These are phyloP conservation scores for Eonycteris spelaea DNA, from an alignment of 2,113 vertebrate species.

Conservation along the genomic window DNA sequence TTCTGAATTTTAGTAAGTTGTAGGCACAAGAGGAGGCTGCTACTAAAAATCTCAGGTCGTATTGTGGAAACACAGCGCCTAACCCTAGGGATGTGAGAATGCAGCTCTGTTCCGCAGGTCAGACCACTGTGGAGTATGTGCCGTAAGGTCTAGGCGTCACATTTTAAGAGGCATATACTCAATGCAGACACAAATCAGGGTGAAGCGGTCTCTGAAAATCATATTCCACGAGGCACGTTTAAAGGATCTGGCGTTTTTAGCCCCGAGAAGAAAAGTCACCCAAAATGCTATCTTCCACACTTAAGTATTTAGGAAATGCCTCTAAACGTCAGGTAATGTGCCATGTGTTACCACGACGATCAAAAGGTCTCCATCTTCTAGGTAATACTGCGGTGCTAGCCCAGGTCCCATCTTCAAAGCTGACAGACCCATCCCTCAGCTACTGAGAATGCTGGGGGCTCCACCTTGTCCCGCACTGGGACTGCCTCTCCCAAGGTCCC, in stretches of 20 bases:
- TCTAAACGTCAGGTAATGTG: neutral
- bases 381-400: neutral
- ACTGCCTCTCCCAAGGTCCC: rapidly evolving
- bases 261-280: neutral
- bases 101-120: neutral
- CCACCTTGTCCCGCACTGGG: neutral
- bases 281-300: neutral
- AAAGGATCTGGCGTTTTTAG: neutral
- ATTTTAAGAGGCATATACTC: neutral
- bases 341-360: neutral
- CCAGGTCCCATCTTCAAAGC: neutral
- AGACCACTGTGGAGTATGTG: neutral
- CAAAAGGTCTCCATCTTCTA: neutral
- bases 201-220: neutral
- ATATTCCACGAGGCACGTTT: neutral
- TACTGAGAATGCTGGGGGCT: neutral
- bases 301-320: neutral
- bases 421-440: neutral
- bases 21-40: neutral
- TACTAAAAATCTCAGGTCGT: neutral
- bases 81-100: neutral
- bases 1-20: neutral
- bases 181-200: neutral
- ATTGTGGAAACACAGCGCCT: neutral
- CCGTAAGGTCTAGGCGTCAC: neutral